These are phyloP conservation scores for Pantelozetes paolii DNA, from an alignment of 2,888 invertebrate species.

Conservation along the genomic window DNA sequence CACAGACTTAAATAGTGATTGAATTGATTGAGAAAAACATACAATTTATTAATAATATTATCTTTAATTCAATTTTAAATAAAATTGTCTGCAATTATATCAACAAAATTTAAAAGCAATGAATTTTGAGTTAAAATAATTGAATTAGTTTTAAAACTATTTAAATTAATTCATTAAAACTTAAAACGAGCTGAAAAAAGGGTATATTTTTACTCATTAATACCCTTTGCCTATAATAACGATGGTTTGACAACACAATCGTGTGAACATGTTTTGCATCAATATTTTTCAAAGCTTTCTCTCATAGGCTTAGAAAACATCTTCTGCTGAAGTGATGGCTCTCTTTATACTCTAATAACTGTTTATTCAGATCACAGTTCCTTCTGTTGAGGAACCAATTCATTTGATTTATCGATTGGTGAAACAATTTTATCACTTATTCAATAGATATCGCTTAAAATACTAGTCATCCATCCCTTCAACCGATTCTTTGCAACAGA, in stretches of 20 bases:
- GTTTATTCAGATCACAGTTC: constrained; percentile 1
- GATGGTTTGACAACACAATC: too few species aligned
- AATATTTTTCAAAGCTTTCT: constrained; percentile 1
- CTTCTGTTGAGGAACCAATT: neutral
- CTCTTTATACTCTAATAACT: neutral
- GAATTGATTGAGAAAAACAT: too few species aligned
- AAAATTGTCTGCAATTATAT: too few species aligned
- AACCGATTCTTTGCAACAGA: neutral
- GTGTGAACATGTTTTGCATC: neutral
- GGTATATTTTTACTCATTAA: too few species aligned
- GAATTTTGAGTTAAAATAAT: too few species aligned
- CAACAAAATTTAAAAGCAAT: too few species aligned
- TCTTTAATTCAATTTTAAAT: too few species aligned
- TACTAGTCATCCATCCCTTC: neutral
- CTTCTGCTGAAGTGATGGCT: neutral
- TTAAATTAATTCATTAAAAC: too few species aligned
- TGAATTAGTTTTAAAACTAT: too few species aligned
- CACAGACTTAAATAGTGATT: too few species aligned
- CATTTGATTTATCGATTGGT: neutral
- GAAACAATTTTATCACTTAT: neutral
- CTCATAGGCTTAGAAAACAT: neutral
- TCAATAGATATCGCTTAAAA: neutral
- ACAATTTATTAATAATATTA: too few species aligned
- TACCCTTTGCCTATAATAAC: neutral
- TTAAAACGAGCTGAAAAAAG: too few species aligned